Percentiles rank a stretch among this genome's conserved stretches.
phyloP scores from a whole-genome alignment of 2,888 invertebrate genomes.

The Aphodius granarius region DNA sequence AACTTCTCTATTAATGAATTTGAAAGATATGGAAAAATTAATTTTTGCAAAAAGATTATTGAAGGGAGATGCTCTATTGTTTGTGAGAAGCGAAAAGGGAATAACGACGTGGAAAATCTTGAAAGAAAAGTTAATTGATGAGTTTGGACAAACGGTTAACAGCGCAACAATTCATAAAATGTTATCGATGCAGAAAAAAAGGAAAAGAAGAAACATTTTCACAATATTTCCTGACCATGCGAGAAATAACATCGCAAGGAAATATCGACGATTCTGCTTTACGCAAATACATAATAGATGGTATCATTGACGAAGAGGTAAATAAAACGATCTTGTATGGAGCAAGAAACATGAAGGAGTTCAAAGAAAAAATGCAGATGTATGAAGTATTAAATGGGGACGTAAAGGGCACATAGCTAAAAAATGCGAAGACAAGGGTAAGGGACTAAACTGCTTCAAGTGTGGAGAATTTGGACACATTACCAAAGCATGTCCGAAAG shows the following conservation, averaged over 20 bases:
- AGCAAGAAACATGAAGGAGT: conserved; percentile 28
- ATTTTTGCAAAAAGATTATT: conserved; percentile 40
- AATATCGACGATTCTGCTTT: conserved; percentile 43
- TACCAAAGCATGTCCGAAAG: conserved; percentile 24
- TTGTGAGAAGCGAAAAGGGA: conserved; percentile 36
- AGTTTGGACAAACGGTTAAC: conserved; percentile 35
- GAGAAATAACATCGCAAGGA: conserved; percentile 45
- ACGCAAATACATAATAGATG: conserved; percentile 49
- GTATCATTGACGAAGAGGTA: conserved; percentile 38
- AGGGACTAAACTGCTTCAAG: conserved; percentile 32
- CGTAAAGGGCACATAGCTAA: background rate
- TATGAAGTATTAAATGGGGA: conserved; percentile 28
- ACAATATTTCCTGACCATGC: conserved; percentile 47
- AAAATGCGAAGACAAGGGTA: conserved; percentile 15
- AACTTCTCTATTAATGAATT: conserved; percentile 33
- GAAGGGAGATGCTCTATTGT: conserved; percentile 39
- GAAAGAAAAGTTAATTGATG: conserved; percentile 26
- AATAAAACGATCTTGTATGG: conserved; percentile 37
- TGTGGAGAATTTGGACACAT: conserved; percentile 27
- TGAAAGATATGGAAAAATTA: conserved; percentile 38
- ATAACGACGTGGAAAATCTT: conserved; percentile 34
- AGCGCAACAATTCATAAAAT: conserved; percentile 33
- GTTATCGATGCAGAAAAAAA: conserved; percentile 39
- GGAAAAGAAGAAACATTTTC: conserved; percentile 42
- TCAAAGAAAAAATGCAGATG: conserved; percentile 32